Evolutionary conservation across 2,888 invertebrate genomes (phyloP).

Genomic region (Drosophila suboccidentalis): DNA sequence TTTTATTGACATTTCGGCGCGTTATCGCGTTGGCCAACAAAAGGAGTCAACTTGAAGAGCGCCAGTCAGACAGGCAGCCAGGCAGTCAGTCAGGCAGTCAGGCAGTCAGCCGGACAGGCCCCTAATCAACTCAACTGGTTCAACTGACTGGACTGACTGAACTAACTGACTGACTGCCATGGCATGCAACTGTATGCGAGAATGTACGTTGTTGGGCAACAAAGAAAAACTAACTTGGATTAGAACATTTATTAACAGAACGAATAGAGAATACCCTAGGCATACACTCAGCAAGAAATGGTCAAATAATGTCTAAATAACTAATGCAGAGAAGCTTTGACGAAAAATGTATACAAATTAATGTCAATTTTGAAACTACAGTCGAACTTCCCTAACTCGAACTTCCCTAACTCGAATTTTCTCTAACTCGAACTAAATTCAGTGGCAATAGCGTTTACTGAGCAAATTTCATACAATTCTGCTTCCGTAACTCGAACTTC

Average conservation of each 20-base stretch:
- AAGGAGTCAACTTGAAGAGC: slow-evolving; percentile 78
- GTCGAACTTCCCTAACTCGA: too few relatives aligned
- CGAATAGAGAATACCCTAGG: slow-evolving; percentile 37
- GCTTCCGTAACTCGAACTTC: too few relatives aligned
- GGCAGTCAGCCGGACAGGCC: slow-evolving; percentile 57
- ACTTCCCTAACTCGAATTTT: too few relatives aligned
- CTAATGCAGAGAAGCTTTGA: too few relatives aligned
- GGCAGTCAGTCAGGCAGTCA: slow-evolving; percentile 26
- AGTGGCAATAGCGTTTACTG: too few relatives aligned
- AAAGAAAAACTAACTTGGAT: slow-evolving; percentile 19
- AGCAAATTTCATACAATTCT: too few relatives aligned
- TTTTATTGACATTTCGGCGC: slow-evolving; percentile 81
- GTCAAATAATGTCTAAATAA: too few relatives aligned
- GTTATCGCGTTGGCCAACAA: slow-evolving; percentile 78
- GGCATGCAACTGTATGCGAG: slow-evolving; percentile 42
- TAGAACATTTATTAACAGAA: not conserved
- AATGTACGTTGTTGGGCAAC: slow-evolving; percentile 33
- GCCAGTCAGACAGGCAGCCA: slow-evolving; percentile 43
- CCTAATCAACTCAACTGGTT: slow-evolving; percentile 77
- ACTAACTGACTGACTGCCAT: slow-evolving; percentile 37
- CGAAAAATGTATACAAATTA: too few relatives aligned
- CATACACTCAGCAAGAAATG: too few relatives aligned
- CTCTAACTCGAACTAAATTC: too few relatives aligned
- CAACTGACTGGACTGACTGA: slow-evolving; percentile 14
- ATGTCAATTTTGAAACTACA: too few relatives aligned